These are phyloP conservation scores for Epizoanthus rinbou DNA, from an alignment of 92 coral and sea anemone genomes.

Conservation along the genomic window DNA sequence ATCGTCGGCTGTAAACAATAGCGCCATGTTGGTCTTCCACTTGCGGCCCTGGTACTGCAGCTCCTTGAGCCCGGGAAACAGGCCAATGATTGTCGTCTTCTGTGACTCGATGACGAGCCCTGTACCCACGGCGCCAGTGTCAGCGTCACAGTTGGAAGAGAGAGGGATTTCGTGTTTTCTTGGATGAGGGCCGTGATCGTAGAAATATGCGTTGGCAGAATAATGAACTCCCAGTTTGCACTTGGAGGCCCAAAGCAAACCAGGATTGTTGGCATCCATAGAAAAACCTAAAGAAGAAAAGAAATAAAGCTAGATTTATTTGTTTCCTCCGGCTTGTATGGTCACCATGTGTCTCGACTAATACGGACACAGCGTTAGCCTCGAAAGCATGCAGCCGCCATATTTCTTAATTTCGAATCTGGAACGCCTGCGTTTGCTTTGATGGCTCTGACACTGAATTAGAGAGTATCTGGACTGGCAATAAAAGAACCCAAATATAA, in stretches of 20 bases:
- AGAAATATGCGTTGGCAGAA: slow-evolving; percentile 6
- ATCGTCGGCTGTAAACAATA: slow-evolving; percentile 7
- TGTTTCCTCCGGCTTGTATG: no score
- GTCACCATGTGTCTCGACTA: no score
- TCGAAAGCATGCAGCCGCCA: no score
- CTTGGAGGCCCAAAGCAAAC: slow-evolving; percentile 3
- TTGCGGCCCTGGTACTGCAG: background rate
- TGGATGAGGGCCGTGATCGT: slow-evolving; percentile 26
- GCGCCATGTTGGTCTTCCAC: slow-evolving; percentile 27
- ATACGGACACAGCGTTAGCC: no score
- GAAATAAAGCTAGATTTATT: no score
- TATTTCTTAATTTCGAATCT: no score
- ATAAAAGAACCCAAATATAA: no score
- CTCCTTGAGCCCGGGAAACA: slow-evolving; percentile 11
- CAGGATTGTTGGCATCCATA: background rate
- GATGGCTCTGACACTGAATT: no score
- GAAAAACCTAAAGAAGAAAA: slow-evolving; percentile 12
- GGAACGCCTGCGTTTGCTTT: no score
- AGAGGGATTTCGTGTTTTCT: slow-evolving; percentile 40
- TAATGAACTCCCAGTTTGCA: slow-evolving; percentile 33
- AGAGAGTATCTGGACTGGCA: no score
- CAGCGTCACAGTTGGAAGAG: slow-evolving; percentile 27
- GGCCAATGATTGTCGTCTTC: slow-evolving; percentile 10
- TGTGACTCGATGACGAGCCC: slow-evolving; percentile 4
- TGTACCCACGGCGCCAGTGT: slow-evolving; percentile 29